Percentiles rank a stretch among this genome's conserved stretches.
These are phyloP conservation scores for Ptilonorhynchus violaceus DNA, from an alignment of 2,113 vertebrate genomes.

Conservation along the genomic window DNA sequence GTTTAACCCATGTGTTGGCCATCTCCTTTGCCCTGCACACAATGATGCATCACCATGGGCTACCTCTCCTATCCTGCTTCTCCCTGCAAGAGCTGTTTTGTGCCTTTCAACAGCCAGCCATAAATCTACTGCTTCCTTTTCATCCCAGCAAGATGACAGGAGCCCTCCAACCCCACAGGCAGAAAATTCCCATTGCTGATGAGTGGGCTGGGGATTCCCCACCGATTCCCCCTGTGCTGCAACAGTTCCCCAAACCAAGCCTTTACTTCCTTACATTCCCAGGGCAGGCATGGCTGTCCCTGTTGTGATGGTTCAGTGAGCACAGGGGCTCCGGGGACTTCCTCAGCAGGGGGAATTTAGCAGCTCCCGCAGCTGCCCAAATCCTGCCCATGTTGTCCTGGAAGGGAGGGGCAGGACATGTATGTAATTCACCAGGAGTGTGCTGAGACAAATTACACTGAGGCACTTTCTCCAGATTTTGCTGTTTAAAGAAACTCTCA, in stretches of 20 bases:
- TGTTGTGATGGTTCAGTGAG: neutral
- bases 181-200: neutral
- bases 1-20: neutral
- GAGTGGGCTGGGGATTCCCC: neutral
- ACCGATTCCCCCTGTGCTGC: fast-evolving
- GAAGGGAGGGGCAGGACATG: neutral
- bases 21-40: neutral
- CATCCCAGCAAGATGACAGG: neutral
- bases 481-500: neutral
- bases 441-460: neutral
- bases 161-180: neutral
- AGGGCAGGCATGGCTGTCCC: neutral
- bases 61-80: neutral
- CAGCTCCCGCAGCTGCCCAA: neutral
- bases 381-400: neutral
- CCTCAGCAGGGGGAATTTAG: neutral
- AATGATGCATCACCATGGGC: neutral
- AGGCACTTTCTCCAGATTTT: neutral
- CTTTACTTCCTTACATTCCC: neutral
- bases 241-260: neutral
- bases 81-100: neutral
- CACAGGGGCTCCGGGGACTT: neutral
- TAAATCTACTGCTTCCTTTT: slow-evolving; percentile 1
- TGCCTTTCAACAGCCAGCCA: neutral
- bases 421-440: neutral